phyloP scores from a whole-genome alignment of 1,140 invertebrate species.

The Brachionus manjavacas region DNA sequence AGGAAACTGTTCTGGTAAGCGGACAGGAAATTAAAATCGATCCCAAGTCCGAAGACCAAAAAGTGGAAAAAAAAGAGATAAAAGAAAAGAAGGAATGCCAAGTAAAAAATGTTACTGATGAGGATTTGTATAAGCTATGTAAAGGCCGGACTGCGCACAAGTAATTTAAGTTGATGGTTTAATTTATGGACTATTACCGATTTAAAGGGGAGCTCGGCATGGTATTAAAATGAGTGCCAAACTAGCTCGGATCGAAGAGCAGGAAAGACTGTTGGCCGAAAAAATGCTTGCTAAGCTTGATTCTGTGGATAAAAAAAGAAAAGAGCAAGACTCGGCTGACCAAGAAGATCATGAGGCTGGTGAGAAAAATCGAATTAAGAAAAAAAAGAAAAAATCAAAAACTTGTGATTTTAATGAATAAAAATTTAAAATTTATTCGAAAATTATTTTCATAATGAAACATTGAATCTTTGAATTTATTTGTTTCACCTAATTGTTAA shows the following conservation, averaged over 20 bases:
- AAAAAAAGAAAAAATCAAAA: slow-evolving; percentile 15
- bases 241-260: slow-evolving; percentile 50
- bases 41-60: background rate
- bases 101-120: slow-evolving; percentile 62
- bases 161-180: slow-evolving; percentile 55
- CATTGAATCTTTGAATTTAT: background rate
- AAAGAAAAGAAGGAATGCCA: background rate
- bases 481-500: background rate
- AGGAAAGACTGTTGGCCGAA: slow-evolving; percentile 60
- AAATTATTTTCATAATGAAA: background rate
- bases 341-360: background rate
- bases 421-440: background rate
- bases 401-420: background rate
- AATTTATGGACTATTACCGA: background rate
- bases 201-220: slow-evolving; percentile 53
- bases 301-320: slow-evolving; percentile 9
- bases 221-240: slow-evolving; percentile 55
- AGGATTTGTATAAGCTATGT: slow-evolving; percentile 71
- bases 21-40: background rate
- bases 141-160: slow-evolving; percentile 74
- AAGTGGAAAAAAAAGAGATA: background rate
- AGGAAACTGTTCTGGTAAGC: background rate
- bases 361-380: background rate
- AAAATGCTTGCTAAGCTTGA: slow-evolving; percentile 37
- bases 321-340: background rate